Conservation (phyloP, 2,113 vertebrate species). For the Scopus umbretta region DNA sequence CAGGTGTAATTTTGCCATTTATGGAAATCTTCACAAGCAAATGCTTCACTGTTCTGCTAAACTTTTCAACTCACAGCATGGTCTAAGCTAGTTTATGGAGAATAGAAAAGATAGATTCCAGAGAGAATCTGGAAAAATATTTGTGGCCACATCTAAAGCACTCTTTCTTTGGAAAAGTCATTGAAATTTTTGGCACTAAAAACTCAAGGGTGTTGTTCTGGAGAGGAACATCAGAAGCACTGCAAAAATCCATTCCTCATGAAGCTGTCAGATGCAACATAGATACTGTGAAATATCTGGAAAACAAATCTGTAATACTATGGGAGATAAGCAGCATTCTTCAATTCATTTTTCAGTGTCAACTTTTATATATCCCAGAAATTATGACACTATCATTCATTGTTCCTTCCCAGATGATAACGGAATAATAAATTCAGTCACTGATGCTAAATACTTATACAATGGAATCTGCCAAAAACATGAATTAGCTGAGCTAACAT, state of each 20-base stretch:
- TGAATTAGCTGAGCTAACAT: neutral
- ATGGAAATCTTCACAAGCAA: neutral
- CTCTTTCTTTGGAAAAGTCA: neutral
- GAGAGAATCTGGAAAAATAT: neutral
- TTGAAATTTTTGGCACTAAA: neutral
- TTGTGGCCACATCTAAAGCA: neutral
- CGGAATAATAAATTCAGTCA: neutral
- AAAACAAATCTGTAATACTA: neutral
- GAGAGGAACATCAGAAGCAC: neutral
- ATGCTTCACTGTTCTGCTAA: neutral
- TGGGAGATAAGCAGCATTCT: neutral
- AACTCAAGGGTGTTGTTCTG: neutral
- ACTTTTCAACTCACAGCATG: neutral
- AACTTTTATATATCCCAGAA: neutral
- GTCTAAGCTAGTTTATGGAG: neutral
- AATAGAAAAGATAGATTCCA: neutral
- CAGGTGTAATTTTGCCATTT: neutral
- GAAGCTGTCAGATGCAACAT: neutral
- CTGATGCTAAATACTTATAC: neutral
- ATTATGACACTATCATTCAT: neutral
- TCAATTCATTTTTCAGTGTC: neutral
- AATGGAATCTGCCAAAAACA: neutral
- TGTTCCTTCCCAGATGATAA: conserved; percentile 2
- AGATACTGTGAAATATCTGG: neutral
- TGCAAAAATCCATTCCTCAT: neutral